A percentile compares a stretch with the other conserved stretches of the same genome.
These are phyloP conservation scores for Diplodus puntazzo DNA, from an alignment of 2,797 vertebrate genomes.

Conservation along the genomic window DNA sequence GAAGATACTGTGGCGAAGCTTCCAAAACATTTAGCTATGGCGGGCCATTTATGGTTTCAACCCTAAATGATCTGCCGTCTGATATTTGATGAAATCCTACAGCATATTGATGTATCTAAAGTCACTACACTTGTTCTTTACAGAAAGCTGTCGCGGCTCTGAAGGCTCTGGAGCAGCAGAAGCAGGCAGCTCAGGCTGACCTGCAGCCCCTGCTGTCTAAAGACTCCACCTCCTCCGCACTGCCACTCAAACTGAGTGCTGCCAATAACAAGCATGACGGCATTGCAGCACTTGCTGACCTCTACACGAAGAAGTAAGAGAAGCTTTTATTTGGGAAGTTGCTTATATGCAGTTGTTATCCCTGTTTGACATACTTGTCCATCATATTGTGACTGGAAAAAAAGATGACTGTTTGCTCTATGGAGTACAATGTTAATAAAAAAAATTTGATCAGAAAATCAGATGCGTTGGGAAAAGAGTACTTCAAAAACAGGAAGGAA, in stretches of 20 bases:
- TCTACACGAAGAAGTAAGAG: conserved; percentile 92
- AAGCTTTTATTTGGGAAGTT: not conserved
- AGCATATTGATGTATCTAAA: not conserved
- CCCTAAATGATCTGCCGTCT: not conserved
- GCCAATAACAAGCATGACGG: conserved; percentile 90
- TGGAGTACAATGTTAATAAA: no score
- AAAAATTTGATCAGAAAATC: no score
- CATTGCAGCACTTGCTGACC: conserved; percentile 86
- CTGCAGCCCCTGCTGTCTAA: conserved; percentile 87
- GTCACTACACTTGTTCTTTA: not conserved
- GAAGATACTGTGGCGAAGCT: not conserved
- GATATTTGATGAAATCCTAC: conserved; percentile 4
- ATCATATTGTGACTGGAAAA: no score
- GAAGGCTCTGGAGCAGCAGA: conserved; percentile 87
- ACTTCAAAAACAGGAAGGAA: no score
- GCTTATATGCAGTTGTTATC: not conserved
- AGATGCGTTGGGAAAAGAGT: no score
- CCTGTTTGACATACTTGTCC: not conserved
- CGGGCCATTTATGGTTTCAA: not conserved
- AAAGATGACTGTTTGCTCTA: no score
- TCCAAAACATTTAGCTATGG: not conserved
- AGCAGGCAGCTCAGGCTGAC: conserved; percentile 84
- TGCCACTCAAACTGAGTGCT: conserved; percentile 87
- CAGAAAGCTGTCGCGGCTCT: conserved; percentile 78
- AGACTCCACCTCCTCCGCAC: conserved; percentile 82